These are phyloP conservation scores for Drosophila rhopaloa DNA, from an alignment of 1,140 invertebrate genomes.

Conservation along the genomic window DNA sequence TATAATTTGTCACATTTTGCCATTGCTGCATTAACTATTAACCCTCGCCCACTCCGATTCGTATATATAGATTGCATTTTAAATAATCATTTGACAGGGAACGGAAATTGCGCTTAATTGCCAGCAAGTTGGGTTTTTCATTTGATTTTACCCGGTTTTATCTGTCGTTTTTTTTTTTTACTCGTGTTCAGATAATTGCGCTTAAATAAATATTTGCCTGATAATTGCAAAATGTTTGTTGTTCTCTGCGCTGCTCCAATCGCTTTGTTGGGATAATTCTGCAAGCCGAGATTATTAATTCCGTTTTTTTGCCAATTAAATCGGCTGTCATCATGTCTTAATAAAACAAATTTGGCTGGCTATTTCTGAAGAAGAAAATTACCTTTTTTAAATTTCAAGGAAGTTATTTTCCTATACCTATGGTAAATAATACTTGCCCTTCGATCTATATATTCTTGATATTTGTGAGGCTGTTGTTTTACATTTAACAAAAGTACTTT, in stretches of 20 bases:
- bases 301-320: no score
- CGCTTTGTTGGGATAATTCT: conserved; percentile 17
- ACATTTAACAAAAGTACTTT: no score
- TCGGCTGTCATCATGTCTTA: no score
- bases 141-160: conserved; percentile 24
- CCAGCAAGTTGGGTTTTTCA: conserved; percentile 51
- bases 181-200: conserved; percentile 36
- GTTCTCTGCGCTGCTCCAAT: neutral
- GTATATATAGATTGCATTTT: conserved; percentile 38
- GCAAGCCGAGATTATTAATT: neutral
- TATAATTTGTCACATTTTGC: conserved; percentile 48
- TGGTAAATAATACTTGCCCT: no score
- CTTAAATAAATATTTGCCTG: conserved; percentile 52
- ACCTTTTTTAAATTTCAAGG: no score
- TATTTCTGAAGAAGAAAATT: no score
- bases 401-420: no score
- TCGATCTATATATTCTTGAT: no score
- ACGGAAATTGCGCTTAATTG: conserved; percentile 73
- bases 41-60: conserved; percentile 1
- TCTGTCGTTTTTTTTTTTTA: conserved; percentile 4
- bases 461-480: no score
- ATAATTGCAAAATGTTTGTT: conserved; percentile 38
- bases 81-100: conserved; percentile 53
- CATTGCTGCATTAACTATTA: conserved; percentile 20
- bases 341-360: no score